Conservation (phyloP, 2,888 invertebrate genomes). For the Caenorhabditis doughertyi region DNA sequence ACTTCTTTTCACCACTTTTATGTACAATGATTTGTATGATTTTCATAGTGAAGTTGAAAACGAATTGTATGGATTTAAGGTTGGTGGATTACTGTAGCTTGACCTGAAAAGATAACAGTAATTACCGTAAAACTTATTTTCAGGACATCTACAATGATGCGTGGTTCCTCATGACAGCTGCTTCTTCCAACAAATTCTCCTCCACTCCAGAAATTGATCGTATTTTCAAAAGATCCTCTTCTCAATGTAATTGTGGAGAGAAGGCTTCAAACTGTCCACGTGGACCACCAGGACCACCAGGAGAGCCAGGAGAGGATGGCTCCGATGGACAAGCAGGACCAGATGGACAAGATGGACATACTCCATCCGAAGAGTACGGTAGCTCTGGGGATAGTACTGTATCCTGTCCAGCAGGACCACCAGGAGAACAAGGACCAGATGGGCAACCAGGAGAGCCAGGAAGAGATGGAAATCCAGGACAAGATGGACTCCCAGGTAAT, state of each 20-base stretch:
- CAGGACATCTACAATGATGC: conserved; percentile 65
- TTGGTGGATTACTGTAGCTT: background rate
- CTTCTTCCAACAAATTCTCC: conserved; percentile 43
- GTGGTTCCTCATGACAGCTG: conserved; percentile 46
- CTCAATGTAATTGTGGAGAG: conserved; percentile 50
- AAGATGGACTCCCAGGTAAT: conserved; percentile 63
- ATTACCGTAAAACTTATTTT: conserved; percentile 12
- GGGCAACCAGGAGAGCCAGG: conserved; percentile 55
- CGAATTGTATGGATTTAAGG: conserved; percentile 57
- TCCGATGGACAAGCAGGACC: conserved; percentile 44
- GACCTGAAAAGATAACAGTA: too few species aligned
- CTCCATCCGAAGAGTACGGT: conserved; percentile 50
- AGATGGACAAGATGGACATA: conserved; percentile 44
- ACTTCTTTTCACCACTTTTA: conserved; percentile 51
- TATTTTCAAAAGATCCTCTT: conserved; percentile 48
- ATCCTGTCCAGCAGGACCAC: conserved; percentile 57
- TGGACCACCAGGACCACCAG: conserved; percentile 61
- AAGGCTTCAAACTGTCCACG: conserved; percentile 58
- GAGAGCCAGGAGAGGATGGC: conserved; percentile 54
- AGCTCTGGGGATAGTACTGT: conserved; percentile 6
- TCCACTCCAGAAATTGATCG: conserved; percentile 20
- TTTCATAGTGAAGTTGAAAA: conserved; percentile 61
- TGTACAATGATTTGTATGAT: conserved; percentile 63
- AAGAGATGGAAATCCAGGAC: conserved; percentile 56
- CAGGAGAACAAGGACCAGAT: conserved; percentile 58